Percentiles rank a stretch among this genome's conserved stretches.
phyloP scores from a whole-genome alignment of 2,797 vertebrate species.

The Gila robusta region DNA sequence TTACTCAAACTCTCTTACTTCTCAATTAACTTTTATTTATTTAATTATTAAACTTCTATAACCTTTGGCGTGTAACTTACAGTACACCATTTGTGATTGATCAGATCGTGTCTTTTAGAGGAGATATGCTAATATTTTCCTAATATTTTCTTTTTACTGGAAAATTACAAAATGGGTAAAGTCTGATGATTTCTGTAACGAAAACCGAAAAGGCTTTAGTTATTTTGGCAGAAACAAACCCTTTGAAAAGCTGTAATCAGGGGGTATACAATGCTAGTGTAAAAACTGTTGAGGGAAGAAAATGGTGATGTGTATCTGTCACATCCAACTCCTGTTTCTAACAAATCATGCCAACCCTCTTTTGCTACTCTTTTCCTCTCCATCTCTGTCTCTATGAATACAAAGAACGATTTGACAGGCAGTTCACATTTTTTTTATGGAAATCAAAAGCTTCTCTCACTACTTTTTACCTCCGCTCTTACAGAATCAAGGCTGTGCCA shows the following conservation, averaged over 20 bases:
- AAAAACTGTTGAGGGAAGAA: slow-evolving; percentile 46
- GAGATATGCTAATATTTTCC: not conserved
- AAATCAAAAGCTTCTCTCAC: slow-evolving; percentile 69
- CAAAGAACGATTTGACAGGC: slow-evolving; percentile 69
- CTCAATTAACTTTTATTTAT: too few species aligned
- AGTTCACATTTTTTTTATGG: slow-evolving; percentile 63
- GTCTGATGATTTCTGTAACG: not conserved
- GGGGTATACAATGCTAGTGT: slow-evolving; percentile 61
- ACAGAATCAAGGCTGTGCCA: slow-evolving; percentile 69
- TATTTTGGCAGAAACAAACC: slow-evolving; percentile 10
- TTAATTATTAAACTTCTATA: too few species aligned
- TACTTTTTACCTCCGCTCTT: slow-evolving; percentile 48
- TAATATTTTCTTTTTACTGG: not conserved
- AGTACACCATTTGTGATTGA: not conserved
- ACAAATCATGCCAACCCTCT: slow-evolving; percentile 63
- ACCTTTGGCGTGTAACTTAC: not conserved
- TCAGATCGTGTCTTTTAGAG: not conserved
- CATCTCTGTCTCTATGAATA: slow-evolving; percentile 45
- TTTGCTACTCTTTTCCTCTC: slow-evolving; percentile 45
- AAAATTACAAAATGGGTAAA: not conserved
- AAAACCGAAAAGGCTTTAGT: not conserved
- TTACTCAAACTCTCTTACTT: not conserved
- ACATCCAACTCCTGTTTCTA: slow-evolving; percentile 62
- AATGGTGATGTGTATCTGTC: slow-evolving; percentile 57
- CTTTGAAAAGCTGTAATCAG: slow-evolving; percentile 37